These are phyloP conservation scores for Nicator chloris DNA, from an alignment of 2,113 vertebrate species.

Conservation along the genomic window DNA sequence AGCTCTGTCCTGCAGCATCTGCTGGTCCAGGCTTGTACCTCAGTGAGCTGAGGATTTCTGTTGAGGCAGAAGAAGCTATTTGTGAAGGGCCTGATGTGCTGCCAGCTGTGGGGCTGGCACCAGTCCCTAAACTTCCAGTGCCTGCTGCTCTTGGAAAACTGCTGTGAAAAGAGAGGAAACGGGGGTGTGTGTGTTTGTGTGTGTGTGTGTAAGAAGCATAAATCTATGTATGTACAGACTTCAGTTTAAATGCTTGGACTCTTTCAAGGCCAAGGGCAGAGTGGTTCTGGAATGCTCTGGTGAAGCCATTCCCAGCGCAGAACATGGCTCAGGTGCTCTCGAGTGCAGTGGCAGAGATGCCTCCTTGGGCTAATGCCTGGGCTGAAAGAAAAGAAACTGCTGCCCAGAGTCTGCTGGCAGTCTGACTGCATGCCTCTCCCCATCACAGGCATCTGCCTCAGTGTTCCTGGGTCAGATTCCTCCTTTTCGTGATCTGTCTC, in stretches of 20 bases:
- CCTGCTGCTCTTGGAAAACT: conserved; percentile 1
- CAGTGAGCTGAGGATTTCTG: not conserved
- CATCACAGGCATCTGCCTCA: not conserved
- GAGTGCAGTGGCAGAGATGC: not conserved
- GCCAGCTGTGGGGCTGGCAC: not conserved
- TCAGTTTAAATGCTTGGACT: not conserved
- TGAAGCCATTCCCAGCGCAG: not conserved
- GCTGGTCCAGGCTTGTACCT: not conserved
- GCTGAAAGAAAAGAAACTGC: not conserved
- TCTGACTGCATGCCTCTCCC: not conserved
- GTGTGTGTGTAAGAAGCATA: not conserved
- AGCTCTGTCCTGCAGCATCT: not conserved
- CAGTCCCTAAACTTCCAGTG: not conserved
- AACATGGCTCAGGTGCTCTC: not conserved
- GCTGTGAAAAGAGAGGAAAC: not conserved
- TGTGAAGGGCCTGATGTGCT: not conserved
- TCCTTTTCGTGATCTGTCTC: not conserved
- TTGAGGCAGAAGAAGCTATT: not conserved
- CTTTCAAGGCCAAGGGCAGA: not conserved
- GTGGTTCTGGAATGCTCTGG: not conserved
- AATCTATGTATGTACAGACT: not conserved
- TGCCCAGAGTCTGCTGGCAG: not conserved
- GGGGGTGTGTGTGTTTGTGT: not conserved
- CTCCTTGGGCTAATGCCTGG: not conserved
- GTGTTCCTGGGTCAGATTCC: not conserved